Evolutionary conservation across 2,888 invertebrate genomes (phyloP).

Genomic region (Apotomis turbidana): DNA sequence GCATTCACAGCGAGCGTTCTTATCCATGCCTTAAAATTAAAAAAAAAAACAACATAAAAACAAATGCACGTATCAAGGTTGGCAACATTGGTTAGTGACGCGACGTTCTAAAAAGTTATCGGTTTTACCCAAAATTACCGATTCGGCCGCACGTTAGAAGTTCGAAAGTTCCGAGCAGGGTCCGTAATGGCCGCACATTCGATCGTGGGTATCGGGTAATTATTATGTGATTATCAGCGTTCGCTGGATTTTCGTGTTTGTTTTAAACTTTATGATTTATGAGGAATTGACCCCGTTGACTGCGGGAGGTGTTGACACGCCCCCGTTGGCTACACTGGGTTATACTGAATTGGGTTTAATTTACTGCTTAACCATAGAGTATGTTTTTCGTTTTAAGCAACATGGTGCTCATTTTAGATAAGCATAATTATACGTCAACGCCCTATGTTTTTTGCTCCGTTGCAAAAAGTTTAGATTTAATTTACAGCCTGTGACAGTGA

Average conservation of each 20-base stretch:
- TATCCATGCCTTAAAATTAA: neutral
- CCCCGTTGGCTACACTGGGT: slow-evolving; percentile 35
- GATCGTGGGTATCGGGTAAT: slow-evolving; percentile 68
- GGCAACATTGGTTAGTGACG: slow-evolving; percentile 7
- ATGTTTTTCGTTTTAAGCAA: slow-evolving; percentile 22
- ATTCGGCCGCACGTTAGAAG: slow-evolving; percentile 33
- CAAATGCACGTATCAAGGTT: neutral
- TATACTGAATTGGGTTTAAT: slow-evolving; percentile 36
- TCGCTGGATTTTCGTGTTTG: slow-evolving; percentile 67
- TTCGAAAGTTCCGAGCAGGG: slow-evolving; percentile 39
- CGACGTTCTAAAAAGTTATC: slow-evolving; percentile 32
- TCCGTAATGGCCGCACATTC: slow-evolving; percentile 54
- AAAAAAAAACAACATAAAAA: slow-evolving; percentile 10
- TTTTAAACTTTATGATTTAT: slow-evolving; percentile 78
- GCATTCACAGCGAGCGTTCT: neutral
- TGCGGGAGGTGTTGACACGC: slow-evolving; percentile 52
- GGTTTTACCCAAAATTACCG: slow-evolving; percentile 35
- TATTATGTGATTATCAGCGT: slow-evolving; percentile 76
- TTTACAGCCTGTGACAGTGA: too few relatives aligned
- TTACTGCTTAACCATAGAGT: slow-evolving; percentile 32
- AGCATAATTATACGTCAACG: neutral
- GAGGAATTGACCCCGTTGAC: slow-evolving; percentile 66
- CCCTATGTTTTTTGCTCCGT: neutral
- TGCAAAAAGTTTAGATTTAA: neutral
- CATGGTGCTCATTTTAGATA: slow-evolving; percentile 6